A percentile compares a stretch with the other conserved stretches of the same genome.
These are phyloP conservation scores for Chaetops frenatus DNA, from an alignment of 2,113 vertebrate species.

Conservation along the genomic window DNA sequence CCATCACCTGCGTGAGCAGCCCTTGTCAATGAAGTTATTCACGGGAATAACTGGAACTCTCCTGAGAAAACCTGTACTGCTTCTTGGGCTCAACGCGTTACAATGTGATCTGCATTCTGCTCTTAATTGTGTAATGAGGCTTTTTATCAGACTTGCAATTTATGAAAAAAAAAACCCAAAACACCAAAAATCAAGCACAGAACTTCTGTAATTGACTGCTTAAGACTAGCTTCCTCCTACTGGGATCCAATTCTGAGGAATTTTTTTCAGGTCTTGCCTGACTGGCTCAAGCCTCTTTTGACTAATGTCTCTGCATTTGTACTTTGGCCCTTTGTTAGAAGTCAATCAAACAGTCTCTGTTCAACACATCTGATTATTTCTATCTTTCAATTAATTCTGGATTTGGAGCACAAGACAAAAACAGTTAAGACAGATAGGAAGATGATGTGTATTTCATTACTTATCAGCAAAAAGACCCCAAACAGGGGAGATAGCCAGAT, in stretches of 20 bases:
- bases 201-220: neutral
- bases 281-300: neutral
- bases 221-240: neutral
- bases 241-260: neutral
- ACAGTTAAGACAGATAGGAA: neutral
- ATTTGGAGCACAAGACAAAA: neutral
- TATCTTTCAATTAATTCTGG: neutral
- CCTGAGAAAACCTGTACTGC: neutral
- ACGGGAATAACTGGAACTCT: neutral
- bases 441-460: neutral
- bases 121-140: neutral
- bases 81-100: neutral
- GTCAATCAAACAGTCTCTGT: neutral
- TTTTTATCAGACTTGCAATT: neutral
- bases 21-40: neutral
- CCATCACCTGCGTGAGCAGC: neutral
- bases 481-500: neutral
- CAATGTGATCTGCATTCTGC: neutral
- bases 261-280: neutral
- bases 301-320: neutral
- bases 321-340: neutral
- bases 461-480: neutral
- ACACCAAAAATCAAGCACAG: neutral
- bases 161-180: accelerated
- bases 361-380: neutral